phyloP scores from a whole-genome alignment of 1,140 invertebrate genomes.

The Laodelphax striatellus region DNA sequence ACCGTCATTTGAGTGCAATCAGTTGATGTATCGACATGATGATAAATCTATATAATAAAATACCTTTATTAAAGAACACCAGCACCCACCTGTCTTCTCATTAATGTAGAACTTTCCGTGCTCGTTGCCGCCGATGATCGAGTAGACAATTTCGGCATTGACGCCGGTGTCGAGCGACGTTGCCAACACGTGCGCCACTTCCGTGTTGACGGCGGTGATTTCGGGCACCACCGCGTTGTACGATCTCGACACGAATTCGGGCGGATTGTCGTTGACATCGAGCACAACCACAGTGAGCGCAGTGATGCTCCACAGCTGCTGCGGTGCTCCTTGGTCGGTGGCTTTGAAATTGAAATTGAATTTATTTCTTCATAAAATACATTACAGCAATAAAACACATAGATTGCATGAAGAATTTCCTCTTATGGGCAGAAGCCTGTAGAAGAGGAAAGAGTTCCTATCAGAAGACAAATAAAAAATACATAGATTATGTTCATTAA shows the following conservation, averaged over 20 bases:
- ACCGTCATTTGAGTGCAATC: too few relatives aligned
- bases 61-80: too few relatives aligned
- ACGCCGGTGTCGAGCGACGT: conserved; percentile 86
- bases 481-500: too few relatives aligned
- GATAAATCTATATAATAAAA: too few relatives aligned
- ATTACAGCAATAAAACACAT: too few relatives aligned
- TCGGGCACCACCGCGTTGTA: conserved; percentile 67
- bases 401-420: too few relatives aligned
- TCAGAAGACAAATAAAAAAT: too few relatives aligned
- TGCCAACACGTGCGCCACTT: conserved; percentile 71
- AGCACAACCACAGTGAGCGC: conserved; percentile 50
- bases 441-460: too few relatives aligned
- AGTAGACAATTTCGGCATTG: conserved; percentile 86
- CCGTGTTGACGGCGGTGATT: conserved; percentile 56
- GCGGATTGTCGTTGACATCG: conserved; percentile 88
- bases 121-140: conserved; percentile 78
- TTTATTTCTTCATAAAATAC: too few relatives aligned
- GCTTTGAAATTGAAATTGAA: too few relatives aligned
- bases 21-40: too few relatives aligned
- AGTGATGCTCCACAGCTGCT: conserved; percentile 44
- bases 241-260: conserved; percentile 60
- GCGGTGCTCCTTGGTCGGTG: conserved; percentile 61
- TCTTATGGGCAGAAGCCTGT: too few relatives aligned
- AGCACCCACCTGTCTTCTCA: conserved; percentile 33
- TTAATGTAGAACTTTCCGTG: conserved; percentile 74